These are phyloP conservation scores for Diplolepis rosae DNA, from an alignment of 2,888 invertebrate genomes.

Conservation along the genomic window DNA sequence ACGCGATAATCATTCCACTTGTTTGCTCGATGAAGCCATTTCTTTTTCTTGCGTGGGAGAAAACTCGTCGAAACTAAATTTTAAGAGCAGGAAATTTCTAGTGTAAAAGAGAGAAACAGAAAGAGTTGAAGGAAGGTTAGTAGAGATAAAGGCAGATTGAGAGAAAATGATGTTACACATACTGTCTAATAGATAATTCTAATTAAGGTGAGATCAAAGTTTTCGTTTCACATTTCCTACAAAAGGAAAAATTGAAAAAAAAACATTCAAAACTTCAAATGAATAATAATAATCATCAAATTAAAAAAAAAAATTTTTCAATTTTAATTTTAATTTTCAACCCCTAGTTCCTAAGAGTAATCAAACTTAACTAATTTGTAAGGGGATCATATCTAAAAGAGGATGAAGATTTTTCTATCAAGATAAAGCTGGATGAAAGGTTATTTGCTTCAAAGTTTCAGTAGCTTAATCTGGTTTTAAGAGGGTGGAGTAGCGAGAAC, in stretches of 20 bases:
- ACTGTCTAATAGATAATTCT: neutral
- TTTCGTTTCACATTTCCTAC: neutral
- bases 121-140: neutral
- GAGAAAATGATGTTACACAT: neutral
- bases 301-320: neutral
- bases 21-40: constrained; percentile 58
- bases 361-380: neutral
- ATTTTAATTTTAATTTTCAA: neutral
- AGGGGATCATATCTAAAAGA: neutral
- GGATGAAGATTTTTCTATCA: neutral
- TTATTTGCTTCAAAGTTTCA: constrained; percentile 15
- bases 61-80: neutral
- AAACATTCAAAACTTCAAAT: neutral
- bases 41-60: constrained; percentile 44
- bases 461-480: constrained; percentile 8
- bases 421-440: neutral
- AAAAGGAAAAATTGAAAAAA: neutral
- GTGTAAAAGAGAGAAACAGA: neutral
- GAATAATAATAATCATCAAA: neutral
- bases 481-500: neutral
- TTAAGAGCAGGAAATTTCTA: neutral
- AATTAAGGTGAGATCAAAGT: neutral
- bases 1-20: constrained; percentile 58
- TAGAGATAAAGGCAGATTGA: neutral
- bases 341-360: neutral